Evolutionary conservation across 2,113 vertebrate species (phyloP), one percentile per base, ranked within the genome.

Genomic region (Barbus barbus): DNA sequence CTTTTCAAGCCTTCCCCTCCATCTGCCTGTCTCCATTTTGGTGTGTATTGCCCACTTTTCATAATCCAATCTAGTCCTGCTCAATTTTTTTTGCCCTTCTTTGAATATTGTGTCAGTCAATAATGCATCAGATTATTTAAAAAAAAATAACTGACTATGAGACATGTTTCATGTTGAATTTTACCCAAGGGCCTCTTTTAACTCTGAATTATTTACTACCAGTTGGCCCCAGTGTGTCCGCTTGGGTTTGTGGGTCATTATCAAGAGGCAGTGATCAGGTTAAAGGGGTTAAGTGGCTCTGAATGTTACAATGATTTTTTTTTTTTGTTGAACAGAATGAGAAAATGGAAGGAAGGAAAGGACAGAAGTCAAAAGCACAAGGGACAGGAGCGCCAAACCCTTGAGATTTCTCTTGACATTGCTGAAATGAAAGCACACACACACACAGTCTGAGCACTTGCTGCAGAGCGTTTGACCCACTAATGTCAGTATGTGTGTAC

Each of bases 121-220:
- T 12, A 76, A 22, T 76, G 9, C 46, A 11, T 51, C 73, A 31
- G 26, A 18, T 75, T 53, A 16, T 24, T 48, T 16, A 44, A 44
- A 13, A 16, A 48, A 2, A 46, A 48, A 31, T 5, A 48, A 8
- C 14, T 9, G n/a, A 7, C 26, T 48, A 6, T 6, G 3, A 24
- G 4, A n/a, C 36, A 33, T 14, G n/a, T 73, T 46, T 26, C 4
- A 18, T 74, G 26, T 56, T 76, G 18, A 41, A 20, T 53, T 48
- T 44, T 61, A 83, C n/a, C 36, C n/a, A 31, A 28, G 56, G 28
- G 65, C 33, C 26, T 46, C 44, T 13, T 58, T 31, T 61, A 61
- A 51, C 31, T 33, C 33, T 83, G 48, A 65, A 38, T 53, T 67
- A 76, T 83, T 79, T 41, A 83, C 81, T 20, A 56, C 53, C 28